Conservation (phyloP, 2,797 vertebrate species). For the Hemibagrus guttatus region DNA sequence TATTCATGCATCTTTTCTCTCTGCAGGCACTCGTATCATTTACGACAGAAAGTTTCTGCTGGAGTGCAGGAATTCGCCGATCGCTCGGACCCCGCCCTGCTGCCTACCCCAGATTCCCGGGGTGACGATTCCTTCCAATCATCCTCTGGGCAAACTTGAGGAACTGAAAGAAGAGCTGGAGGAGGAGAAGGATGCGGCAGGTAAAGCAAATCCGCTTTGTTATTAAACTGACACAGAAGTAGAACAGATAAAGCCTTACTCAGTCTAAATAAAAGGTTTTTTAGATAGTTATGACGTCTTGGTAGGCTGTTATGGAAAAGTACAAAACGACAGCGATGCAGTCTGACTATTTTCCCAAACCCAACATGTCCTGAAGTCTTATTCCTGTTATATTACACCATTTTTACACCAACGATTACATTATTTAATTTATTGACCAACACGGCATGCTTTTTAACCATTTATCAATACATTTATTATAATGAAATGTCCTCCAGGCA, state of each 20-base stretch:
- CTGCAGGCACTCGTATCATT: conserved; percentile 89
- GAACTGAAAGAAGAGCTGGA: conserved; percentile 87
- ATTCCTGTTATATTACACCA: neutral
- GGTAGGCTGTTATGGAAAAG: too few species aligned
- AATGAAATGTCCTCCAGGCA: neutral
- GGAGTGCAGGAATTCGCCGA: conserved; percentile 89
- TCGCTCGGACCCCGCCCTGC: conserved; percentile 84
- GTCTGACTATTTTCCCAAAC: too few species aligned
- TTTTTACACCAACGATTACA: too few species aligned
- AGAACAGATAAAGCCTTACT: neutral
- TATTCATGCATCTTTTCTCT: neutral
- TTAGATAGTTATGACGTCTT: neutral
- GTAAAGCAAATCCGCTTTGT: conserved; percentile 65
- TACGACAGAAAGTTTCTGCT: conserved; percentile 92
- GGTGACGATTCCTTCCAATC: conserved; percentile 81
- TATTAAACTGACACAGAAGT: neutral
- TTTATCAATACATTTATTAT: neutral
- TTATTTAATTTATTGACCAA: neutral
- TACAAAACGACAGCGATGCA: neutral
- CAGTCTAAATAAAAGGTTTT: neutral
- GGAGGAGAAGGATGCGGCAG: conserved; percentile 83
- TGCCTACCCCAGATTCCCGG: conserved; percentile 90
- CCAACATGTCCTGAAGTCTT: neutral
- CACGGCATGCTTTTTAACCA: neutral
- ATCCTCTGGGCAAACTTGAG: conserved; percentile 83